phyloP scores from a whole-genome alignment of 2,888 invertebrate species.

The Deladenus siricidicola region DNA sequence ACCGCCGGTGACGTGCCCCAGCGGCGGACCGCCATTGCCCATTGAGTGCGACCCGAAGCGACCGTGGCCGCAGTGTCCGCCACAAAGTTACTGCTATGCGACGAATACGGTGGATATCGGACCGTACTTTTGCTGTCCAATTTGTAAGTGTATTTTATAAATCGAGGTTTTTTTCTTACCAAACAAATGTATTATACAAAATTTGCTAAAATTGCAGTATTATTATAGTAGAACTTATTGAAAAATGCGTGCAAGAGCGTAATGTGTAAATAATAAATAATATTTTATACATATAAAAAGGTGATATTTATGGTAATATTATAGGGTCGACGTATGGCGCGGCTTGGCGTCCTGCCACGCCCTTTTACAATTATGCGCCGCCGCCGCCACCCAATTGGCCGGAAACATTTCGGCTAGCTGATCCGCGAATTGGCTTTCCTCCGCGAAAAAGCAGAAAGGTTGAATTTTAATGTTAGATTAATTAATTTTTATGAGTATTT shows the following conservation, averaged over 20 bases:
- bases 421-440: not conserved
- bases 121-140: conserved; percentile 53
- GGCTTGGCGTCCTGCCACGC: conserved; percentile 48
- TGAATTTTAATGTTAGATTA: not conserved
- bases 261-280: no score
- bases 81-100: conserved; percentile 53
- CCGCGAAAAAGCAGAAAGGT: not conserved
- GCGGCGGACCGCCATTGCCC: conserved; percentile 45
- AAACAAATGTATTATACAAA: not conserved
- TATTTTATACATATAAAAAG: no score
- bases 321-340: conserved; percentile 53
- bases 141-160: conserved; percentile 33
- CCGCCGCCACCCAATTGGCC: conserved; percentile 53
- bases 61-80: conserved; percentile 54
- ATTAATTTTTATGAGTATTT: no score
- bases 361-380: conserved; percentile 54
- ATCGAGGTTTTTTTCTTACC: not conserved
- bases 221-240: not conserved
- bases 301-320: no score
- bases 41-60: conserved; percentile 53
- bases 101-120: conserved; percentile 54
- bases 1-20: conserved; percentile 27
- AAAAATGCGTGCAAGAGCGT: no score
- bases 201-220: no score
- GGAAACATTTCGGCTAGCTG: not conserved